A percentile compares a stretch with the other conserved stretches of the same genome.
Conservation (phyloP, 2,888 invertebrate genomes). For the Temnothorax ravouxi region DNA sequence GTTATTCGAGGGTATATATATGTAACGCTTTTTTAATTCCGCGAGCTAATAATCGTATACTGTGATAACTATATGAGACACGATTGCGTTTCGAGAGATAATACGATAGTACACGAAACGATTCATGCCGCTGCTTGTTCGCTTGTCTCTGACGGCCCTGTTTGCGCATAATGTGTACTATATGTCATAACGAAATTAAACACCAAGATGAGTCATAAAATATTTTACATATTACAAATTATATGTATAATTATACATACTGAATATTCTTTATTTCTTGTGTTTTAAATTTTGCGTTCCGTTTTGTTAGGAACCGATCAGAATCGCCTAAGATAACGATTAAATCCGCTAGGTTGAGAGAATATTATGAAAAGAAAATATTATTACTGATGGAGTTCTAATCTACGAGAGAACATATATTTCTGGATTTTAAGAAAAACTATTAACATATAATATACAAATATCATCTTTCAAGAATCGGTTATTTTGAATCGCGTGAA, state of each 20-base stretch:
- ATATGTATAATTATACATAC: not conserved
- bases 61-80: too few relatives aligned
- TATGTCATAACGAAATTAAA: constrained; percentile 1
- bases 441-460: not conserved
- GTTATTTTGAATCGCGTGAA: too few relatives aligned
- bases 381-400: not conserved
- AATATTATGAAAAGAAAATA: not conserved
- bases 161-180: not conserved
- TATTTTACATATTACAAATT: not conserved
- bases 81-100: too few relatives aligned
- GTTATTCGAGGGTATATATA: too few relatives aligned
- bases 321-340: not conserved
- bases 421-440: not conserved
- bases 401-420: not conserved
- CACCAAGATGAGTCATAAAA: not conserved
- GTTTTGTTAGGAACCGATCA: not conserved
- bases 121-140: not conserved
- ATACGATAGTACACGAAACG: too few relatives aligned
- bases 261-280: not conserved
- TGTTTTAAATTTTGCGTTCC: not conserved
- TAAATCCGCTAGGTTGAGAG: not conserved
- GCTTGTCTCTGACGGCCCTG: not conserved
- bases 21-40: too few relatives aligned
- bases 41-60: too few relatives aligned
- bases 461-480: not conserved